These are phyloP conservation scores for Eospalax fontanierii DNA, from an alignment of 2,797 vertebrate species.

Conservation along the genomic window DNA sequence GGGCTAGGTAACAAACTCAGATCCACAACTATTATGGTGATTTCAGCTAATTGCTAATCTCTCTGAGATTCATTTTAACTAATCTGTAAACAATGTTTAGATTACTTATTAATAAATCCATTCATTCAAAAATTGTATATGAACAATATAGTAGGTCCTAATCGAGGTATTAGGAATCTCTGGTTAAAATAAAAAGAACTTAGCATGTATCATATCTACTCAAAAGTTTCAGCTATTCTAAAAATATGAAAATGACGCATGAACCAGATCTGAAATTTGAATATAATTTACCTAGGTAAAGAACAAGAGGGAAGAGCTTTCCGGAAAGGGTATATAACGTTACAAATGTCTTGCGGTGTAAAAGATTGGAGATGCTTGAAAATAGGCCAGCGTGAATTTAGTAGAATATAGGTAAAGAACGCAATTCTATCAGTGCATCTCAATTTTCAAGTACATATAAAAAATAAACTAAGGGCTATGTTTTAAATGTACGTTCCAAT, in stretches of 20 bases:
- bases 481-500: neutral
- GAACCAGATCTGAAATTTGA: neutral
- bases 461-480: neutral
- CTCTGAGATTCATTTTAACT: neutral
- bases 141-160: neutral
- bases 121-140: neutral
- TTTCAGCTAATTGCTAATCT: neutral
- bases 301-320: neutral
- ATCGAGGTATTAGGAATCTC: neutral
- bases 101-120: neutral
- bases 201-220: neutral
- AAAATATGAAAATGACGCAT: neutral
- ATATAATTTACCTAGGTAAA: neutral
- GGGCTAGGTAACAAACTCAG: neutral
- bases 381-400: neutral
- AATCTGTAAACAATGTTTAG: neutral
- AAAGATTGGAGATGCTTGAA: neutral
- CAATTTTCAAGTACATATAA: neutral
- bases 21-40: neutral
- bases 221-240: neutral
- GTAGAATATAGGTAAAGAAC: neutral
- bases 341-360: neutral
- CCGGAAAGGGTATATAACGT: neutral
- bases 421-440: neutral
- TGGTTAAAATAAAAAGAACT: neutral